A percentile compares a stretch with the other conserved stretches of the same genome.
Conservation (phyloP, 2,888 invertebrate genomes). For the Thysanoteuthis rhombus region DNA sequence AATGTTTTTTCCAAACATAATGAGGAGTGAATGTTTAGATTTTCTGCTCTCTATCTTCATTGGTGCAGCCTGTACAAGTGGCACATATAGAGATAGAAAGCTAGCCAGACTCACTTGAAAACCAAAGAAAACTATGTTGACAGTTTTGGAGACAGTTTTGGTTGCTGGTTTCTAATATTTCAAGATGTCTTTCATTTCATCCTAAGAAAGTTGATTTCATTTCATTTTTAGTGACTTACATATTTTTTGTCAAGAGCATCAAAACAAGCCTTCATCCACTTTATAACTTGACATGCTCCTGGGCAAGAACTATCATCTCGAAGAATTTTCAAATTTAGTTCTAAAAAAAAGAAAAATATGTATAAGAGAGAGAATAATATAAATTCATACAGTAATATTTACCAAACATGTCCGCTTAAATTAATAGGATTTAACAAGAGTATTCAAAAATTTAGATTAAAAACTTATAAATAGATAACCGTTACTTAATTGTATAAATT, state of each 20-base stretch:
- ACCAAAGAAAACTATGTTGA: no score
- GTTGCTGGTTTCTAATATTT: no score
- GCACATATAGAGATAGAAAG: no score
- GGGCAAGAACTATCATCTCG: slow-evolving; percentile 64
- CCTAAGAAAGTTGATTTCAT: no score
- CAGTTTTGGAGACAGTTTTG: no score
- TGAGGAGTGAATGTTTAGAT: no score
- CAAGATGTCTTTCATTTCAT: no score
- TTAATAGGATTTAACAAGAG: neutral
- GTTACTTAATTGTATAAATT: no score
- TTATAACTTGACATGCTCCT: slow-evolving; percentile 66
- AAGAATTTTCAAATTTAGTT: slow-evolving; percentile 65
- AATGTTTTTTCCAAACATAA: no score
- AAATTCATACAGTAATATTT: neutral
- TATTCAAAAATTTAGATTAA: neutral
- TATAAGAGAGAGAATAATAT: neutral
- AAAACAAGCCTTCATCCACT: slow-evolving; percentile 69
- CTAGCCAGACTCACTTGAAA: no score
- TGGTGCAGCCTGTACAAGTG: no score
- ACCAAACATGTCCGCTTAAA: neutral
- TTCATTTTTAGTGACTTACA: slow-evolving; percentile 58
- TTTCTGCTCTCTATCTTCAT: no score
- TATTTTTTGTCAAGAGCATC: slow-evolving; percentile 70
- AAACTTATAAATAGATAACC: neutral
- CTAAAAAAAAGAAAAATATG: slow-evolving; percentile 41